Evolutionary conservation across 2,113 vertebrate genomes (phyloP).

Genomic region (Zosterops borbonicus): DNA sequence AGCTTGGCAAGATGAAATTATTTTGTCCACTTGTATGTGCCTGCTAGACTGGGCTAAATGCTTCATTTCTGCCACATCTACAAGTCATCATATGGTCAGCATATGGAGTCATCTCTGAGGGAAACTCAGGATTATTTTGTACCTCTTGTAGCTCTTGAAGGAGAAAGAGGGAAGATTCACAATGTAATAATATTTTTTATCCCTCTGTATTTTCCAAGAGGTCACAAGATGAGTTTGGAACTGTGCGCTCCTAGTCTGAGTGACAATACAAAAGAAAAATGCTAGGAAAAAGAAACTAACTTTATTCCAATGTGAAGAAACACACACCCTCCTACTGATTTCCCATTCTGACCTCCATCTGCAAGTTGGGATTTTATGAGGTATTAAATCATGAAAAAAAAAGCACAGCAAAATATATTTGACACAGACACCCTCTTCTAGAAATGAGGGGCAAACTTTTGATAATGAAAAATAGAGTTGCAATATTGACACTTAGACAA

Average conservation of each 20-base stretch:
- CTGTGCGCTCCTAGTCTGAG: background rate
- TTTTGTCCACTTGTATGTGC: background rate
- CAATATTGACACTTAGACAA: background rate
- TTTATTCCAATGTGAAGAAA: background rate
- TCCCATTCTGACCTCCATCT: background rate
- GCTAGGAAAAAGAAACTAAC: background rate
- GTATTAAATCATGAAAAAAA: background rate
- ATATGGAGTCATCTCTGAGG: background rate
- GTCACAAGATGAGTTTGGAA: slow-evolving; percentile 12
- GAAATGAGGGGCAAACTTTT: background rate
- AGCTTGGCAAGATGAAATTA: background rate
- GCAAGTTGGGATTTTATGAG: background rate
- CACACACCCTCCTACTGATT: background rate
- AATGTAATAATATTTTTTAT: background rate
- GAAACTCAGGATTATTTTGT: background rate
- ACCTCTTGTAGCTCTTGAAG: background rate
- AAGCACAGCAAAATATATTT: background rate
- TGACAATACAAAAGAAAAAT: slow-evolving; percentile 22
- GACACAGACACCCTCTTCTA: background rate
- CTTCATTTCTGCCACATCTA: background rate
- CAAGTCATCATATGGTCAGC: background rate
- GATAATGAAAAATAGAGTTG: background rate
- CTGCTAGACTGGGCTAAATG: background rate
- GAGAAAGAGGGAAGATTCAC: background rate
- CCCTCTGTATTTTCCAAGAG: background rate